Evolutionary conservation across 2,797 vertebrate species (phyloP), one percentile per base, ranked within the genome.

Genomic region (Atherinosoma microstoma): DNA sequence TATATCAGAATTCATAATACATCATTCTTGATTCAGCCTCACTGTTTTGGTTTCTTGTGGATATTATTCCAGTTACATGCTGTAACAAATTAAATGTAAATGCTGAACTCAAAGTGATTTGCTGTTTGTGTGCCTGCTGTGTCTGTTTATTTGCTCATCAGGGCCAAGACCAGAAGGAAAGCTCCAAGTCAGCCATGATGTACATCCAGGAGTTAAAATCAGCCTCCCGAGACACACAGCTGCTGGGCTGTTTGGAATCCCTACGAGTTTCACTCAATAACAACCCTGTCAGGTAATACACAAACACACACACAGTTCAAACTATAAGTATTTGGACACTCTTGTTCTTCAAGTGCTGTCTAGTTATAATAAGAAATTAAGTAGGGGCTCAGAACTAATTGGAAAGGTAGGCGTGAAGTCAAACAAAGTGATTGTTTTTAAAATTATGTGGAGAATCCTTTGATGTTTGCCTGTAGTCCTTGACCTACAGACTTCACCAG

Each of bases 241-340:
- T 98, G 45, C 93, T 98, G 58, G 86, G 66, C 87, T 96, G 96
- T 79, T 93, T 98, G 66, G 97, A 98, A 84, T 97, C 96, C 34
- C 92, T 98, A 7, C 87, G 97, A 68, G 96, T 98, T 22, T 98
- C 97, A 18, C 96, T 98, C 75, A 98, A 95, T 86, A 98, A 96
- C 89, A 98, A 98, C 83, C 97, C 97, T 58, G 97, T 98, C 91
- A 98, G 97, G 97, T 98, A 88, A 91, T 27, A 29, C 1, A 49
- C 15, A 49, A 8, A 22, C n/a, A 47, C 20, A 38, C n/a, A 22
- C 20, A 53, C 18, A n/a, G n/a, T 49, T 22, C n/a, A 22, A 3
- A n/a, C 9, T 22, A 49, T 12, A 29, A 11, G 3, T 6, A 45
- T 45, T 10, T 30, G 10, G 4, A 42, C 18, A 47, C 13, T 38